Evolutionary conservation across 2,888 invertebrate genomes (phyloP), one percentile per base, ranked within the genome.

Genomic region (Octonoba sinensis): DNA sequence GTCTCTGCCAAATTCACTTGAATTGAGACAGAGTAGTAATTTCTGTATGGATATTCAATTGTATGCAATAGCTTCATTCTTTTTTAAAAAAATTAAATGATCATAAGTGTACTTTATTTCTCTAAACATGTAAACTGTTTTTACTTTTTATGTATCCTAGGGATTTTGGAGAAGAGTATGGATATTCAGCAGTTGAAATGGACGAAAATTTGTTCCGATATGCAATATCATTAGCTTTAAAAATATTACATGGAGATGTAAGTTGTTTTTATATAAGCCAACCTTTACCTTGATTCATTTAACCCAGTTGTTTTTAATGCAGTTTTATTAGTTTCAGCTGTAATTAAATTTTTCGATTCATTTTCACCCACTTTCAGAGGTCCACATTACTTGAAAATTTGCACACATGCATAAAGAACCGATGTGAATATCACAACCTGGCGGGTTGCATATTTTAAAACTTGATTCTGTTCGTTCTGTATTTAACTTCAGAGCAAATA

Each of bases 101-200:
- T 66, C 13, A 36, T 60, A 11, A 16, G 1, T 20, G n/a, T 13
- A 62, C 54, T 22, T 11, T 69, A 11, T 3, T 6, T 54, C 20
- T 44, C 13, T n/a, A 36, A 20, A 27, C 22, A 6, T n/a, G 4
- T 6, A 44, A n/a, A n/a, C 18, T 44, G 4, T 13, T 27, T 3
- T 46, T 1, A 22, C 4, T 24, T 76, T 47, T 15, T 60, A 4
- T 24, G 8, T 62, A 27, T 22, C 22, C 46, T 46, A 81, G 81
- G 47, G 81, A 81, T 72, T 81, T 81, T 24, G 69, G 69, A 16
- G 81, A 81, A 62, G 47, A 81, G 47, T 74, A 64, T 64, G 81
- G 64, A 16, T 15, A 70, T 57, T 1, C 44, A 24, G 54, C 24
- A 20, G n/a, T 81, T 20, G 64, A 69, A 2, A 81, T 81, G 81